These are phyloP conservation scores for Sinonovacula constricta DNA, from an alignment of 1,140 invertebrate genomes.

Conservation along the genomic window DNA sequence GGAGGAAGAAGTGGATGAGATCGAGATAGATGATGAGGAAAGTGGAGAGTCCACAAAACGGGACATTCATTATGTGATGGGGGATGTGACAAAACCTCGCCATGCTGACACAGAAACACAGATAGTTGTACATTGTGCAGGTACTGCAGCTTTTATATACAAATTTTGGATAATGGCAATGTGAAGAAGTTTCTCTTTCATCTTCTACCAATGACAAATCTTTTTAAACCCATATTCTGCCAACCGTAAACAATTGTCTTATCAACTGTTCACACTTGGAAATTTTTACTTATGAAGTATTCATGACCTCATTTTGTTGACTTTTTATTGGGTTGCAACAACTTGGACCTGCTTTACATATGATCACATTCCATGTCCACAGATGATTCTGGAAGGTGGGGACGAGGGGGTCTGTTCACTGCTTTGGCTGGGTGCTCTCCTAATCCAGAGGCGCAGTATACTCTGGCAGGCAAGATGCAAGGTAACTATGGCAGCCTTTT, in stretches of 20 bases:
- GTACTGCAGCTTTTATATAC: conserved; percentile 52
- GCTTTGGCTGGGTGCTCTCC: conserved; percentile 67
- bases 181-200: too few species aligned
- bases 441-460: conserved; percentile 69
- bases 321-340: too few species aligned
- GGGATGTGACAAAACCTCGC: conserved; percentile 76
- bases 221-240: too few species aligned
- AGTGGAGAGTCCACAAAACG: conserved; percentile 47
- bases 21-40: conserved; percentile 53
- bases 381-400: conserved; percentile 78
- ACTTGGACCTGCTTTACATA: too few species aligned
- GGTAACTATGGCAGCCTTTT: too few species aligned
- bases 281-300: too few species aligned
- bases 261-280: too few species aligned
- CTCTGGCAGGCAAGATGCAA: conserved; percentile 73
- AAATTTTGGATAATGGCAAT: too few species aligned
- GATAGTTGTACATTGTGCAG: conserved; percentile 75
- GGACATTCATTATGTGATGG: conserved; percentile 74
- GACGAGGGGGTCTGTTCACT: conserved; percentile 74
- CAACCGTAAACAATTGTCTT: too few species aligned
- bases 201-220: too few species aligned
- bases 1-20: conserved; percentile 53
- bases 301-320: too few species aligned
- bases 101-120: conserved; percentile 58
- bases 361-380: too few species aligned